phyloP scores from a whole-genome alignment of 2,113 vertebrate species.

The Motacilla alba region DNA sequence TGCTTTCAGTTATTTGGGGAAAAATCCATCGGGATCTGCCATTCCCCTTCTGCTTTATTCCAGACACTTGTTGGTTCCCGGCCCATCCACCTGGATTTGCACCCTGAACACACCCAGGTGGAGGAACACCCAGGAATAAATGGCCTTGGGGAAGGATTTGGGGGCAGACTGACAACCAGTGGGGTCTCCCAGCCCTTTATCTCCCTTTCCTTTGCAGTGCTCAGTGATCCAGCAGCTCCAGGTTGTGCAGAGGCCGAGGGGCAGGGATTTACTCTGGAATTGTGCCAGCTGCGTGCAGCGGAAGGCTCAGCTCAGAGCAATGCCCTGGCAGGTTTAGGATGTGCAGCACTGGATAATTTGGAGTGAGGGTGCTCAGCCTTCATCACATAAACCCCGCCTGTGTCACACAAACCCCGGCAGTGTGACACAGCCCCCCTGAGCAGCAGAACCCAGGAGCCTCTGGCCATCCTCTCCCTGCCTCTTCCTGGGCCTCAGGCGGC shows the following conservation, averaged over 20 bases:
- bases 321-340: background rate
- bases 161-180: background rate
- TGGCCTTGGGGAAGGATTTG: background rate
- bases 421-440: background rate
- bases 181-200: background rate
- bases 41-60: background rate
- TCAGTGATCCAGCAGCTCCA: background rate
- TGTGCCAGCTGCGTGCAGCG: background rate
- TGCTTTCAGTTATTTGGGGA: background rate
- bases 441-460: background rate
- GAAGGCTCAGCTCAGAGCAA: background rate
- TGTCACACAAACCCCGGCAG: background rate
- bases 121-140: background rate
- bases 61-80: background rate
- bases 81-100: background rate
- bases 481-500: background rate
- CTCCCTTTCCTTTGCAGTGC: background rate
- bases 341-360: background rate
- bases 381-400: background rate
- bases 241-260: background rate
- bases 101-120: background rate
- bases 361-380: background rate
- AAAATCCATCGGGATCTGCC: background rate
- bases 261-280: background rate
- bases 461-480: background rate